A percentile compares a stretch with the other conserved stretches of the same genome.
phyloP scores from a whole-genome alignment of 2,797 vertebrate species.

The Prunella strophiata region DNA sequence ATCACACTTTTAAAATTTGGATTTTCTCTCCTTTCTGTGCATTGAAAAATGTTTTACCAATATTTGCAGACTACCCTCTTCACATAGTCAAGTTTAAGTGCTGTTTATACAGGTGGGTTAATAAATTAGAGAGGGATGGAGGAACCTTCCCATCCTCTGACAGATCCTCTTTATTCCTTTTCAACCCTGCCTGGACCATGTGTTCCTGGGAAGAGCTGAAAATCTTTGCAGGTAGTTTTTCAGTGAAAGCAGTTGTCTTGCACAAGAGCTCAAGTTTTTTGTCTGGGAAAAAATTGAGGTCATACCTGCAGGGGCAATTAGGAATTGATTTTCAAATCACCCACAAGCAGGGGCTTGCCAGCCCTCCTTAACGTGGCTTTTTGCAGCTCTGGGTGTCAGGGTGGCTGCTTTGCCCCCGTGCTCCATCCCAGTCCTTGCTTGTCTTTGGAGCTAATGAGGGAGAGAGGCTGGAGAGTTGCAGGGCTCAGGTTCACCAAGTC shows the following conservation, averaged over 20 bases:
- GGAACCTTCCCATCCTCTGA: not conserved
- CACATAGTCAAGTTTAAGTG: not conserved
- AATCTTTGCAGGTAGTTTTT: not conserved
- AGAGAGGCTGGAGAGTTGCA: not conserved
- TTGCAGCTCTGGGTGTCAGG: not conserved
- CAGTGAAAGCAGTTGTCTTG: not conserved
- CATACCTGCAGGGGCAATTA: not conserved
- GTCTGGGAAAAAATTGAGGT: not conserved
- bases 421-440: fast-evolving
- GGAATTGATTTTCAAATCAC: not conserved
- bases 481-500: not conserved
- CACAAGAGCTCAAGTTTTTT: not conserved
- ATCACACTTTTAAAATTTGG: fast-evolving
- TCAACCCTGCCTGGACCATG: not conserved
- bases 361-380: fast-evolving
- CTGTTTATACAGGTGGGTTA: not conserved
- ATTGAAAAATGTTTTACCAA: not conserved
- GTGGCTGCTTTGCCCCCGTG: not conserved
- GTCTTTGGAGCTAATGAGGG: not conserved
- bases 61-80: not conserved
- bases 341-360: not conserved
- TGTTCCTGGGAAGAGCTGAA: not conserved
- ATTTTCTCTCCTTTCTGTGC: not conserved
- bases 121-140: not conserved
- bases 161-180: not conserved